Conservation (phyloP, 2,888 invertebrate genomes). For the Agonopterix subpropinquella region DNA sequence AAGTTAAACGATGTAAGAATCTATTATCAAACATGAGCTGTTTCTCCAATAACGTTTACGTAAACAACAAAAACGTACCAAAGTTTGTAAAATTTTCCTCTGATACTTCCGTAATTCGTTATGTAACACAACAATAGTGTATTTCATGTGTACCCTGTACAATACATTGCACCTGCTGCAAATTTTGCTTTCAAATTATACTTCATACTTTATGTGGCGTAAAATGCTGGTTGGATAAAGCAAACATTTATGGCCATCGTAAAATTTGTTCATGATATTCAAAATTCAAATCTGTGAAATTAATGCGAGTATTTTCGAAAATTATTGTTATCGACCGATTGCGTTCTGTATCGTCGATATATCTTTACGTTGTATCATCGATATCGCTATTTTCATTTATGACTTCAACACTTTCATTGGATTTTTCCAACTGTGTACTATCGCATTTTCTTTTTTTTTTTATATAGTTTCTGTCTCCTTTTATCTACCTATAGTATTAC, state of each 20-base stretch:
- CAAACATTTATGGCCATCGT: neutral
- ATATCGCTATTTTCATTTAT: too few relatives aligned
- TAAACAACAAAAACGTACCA: slow-evolving; percentile 5
- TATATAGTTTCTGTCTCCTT: too few relatives aligned
- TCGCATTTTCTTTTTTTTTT: too few relatives aligned
- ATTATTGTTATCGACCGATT: too few relatives aligned
- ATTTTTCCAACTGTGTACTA: too few relatives aligned
- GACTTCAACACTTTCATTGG: too few relatives aligned
- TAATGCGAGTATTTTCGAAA: too few relatives aligned
- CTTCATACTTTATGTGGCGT: neutral
- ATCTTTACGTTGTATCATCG: too few relatives aligned
- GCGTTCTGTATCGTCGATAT: too few relatives aligned
- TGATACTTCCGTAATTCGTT: slow-evolving; percentile 14
- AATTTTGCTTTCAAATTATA: neutral
- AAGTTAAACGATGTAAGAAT: neutral
- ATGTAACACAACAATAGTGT: slow-evolving; percentile 18
- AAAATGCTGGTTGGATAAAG: neutral
- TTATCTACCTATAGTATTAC: too few relatives aligned
- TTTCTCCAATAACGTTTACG: slow-evolving; percentile 1
- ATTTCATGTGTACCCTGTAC: slow-evolving; percentile 13
- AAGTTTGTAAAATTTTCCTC: slow-evolving; percentile 14
- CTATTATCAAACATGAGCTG: neutral
- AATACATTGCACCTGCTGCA: neutral
- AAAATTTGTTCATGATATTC: neutral
- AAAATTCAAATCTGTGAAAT: too few relatives aligned